Percentiles rank a stretch among this genome's conserved stretches.
Evolutionary conservation across 2,113 vertebrate genomes (phyloP).

Genomic region (Hemiscyllium ocellatum): DNA sequence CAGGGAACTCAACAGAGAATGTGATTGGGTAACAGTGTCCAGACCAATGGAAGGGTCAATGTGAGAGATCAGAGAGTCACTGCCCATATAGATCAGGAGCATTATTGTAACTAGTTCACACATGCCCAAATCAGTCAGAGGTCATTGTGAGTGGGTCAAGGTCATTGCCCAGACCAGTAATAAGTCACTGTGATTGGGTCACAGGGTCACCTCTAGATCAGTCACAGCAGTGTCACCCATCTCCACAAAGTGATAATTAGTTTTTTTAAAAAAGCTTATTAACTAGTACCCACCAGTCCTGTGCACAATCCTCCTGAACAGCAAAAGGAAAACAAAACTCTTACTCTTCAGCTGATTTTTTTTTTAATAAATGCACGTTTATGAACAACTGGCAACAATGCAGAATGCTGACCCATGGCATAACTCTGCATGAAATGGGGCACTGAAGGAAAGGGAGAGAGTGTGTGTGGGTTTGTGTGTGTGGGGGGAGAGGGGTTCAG

Average conservation of each 20-base stretch:
- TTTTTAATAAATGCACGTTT: conserved; percentile 19
- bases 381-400: neutral
- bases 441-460: neutral
- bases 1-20: neutral
- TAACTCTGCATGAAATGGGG: neutral
- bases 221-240: no score
- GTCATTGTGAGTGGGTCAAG: no score
- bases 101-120: neutral
- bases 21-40: neutral
- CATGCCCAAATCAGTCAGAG: neutral
- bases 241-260: neutral
- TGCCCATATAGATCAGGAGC: neutral
- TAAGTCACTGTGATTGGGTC: neutral
- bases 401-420: neutral
- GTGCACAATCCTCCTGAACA: neutral
- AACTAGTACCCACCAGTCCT: neutral
- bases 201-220: neutral
- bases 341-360: neutral
- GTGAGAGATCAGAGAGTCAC: neutral
- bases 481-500: neutral
- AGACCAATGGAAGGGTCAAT: neutral
- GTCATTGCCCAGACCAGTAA: neutral
- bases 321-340: neutral
- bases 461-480: neutral
- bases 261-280: neutral